Base-by-base conservation (phyloP, 2,888 invertebrate species). In the Eupsilia transversa region DNA sequence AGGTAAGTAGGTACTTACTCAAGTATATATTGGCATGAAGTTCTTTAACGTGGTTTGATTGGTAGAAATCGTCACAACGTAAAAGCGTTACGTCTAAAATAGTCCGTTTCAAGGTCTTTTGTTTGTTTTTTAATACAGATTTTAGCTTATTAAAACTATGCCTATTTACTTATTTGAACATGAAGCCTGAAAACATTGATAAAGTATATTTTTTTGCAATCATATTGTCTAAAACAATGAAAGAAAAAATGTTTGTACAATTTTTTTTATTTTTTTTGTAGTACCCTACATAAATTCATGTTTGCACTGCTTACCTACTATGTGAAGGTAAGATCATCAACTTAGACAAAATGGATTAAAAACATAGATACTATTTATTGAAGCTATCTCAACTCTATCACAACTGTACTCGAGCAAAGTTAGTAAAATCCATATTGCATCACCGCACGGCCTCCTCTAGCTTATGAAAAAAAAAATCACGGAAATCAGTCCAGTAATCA, bases 151-250 rank as follows among this genome's bases (percentile, higher is more conserved):
- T n/a, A n/a, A n/a, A n/a, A n/a, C n/a, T n/a, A n/a, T n/a, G n/a
- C 20, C 14, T 60, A 35, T 66, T 35, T 49, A 49, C 27, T 33
- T 49, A 74, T 17, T 65, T 17, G 61, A 30, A 38, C 20, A 14
- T 43, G 46, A 41, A 57, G 23, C 41, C 17, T 35, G 35, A 72
- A 71, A 23, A 10, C 17, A 38, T n/a, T 63, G 33, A 49, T 63
- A 57, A 52, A 23, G 20, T 0, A 23, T 49, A 46, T 35, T 5
- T 30, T 38, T 56, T 64, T 74, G 33, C 33, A 30, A 52, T 52
- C 6, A 12, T 17, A 65, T 35, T 66, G 23, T 23, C 27, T 14
- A 46, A 68, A 30, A 30, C 27, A 23, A 43, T 14, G 7, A 43
- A 43, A 14, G 7, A 63, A 38, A 38, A n/a, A 30, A 4, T 7